phyloP scores from a whole-genome alignment of 2,888 invertebrate genomes.

The Synergus gifuensis region DNA sequence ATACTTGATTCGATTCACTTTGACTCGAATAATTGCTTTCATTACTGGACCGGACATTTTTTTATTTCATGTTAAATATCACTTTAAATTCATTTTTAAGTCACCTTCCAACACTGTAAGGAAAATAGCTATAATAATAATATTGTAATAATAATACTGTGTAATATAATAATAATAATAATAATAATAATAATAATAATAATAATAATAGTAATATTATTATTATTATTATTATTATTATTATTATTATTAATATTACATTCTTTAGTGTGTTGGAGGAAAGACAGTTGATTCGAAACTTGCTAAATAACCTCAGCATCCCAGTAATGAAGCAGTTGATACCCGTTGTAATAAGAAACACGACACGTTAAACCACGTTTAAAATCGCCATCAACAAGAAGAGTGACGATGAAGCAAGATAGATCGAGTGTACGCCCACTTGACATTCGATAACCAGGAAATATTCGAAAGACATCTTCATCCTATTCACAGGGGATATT shows the following conservation, averaged over 20 bases:
- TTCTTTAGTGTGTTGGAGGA: background rate
- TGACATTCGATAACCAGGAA: conserved; percentile 36
- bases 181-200: too few relatives aligned
- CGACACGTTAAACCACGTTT: conserved; percentile 6
- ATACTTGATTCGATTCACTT: conserved; percentile 36
- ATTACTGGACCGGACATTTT: background rate
- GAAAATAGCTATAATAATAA: too few relatives aligned
- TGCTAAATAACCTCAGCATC: background rate
- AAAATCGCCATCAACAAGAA: conserved; percentile 26
- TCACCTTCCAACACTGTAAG: background rate
- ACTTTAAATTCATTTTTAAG: background rate
- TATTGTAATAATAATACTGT: too few relatives aligned
- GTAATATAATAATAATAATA: too few relatives aligned
- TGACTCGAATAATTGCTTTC: conserved; percentile 26
- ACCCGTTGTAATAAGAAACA: conserved; percentile 30
- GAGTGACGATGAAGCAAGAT: conserved; percentile 29
- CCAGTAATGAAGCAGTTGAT: conserved; percentile 16
- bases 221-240: too few relatives aligned
- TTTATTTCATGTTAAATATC: background rate
- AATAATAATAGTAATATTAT: too few relatives aligned
- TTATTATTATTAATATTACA: background rate
- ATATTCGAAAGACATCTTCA: conserved; percentile 28
- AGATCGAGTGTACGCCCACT: conserved; percentile 1
- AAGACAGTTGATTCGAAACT: background rate
- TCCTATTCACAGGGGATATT: conserved; percentile 20